Evolutionary conservation across 1,140 invertebrate genomes (phyloP).

Genomic region (Antheraea pernyi): DNA sequence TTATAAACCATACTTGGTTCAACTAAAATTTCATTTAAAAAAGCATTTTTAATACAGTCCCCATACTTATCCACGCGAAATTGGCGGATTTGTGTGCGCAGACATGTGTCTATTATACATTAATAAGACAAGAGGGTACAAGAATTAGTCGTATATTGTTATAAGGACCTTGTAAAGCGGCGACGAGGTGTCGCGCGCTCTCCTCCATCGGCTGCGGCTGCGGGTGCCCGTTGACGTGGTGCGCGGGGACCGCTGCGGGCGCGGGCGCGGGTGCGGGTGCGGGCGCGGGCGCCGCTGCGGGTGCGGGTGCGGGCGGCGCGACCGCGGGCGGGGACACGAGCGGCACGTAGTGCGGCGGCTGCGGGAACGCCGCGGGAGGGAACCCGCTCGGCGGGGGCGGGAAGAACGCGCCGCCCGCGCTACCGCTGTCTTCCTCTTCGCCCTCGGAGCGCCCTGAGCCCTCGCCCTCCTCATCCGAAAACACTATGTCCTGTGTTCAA

Average conservation of each 20-base stretch:
- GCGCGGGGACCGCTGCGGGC: conserved; percentile 33
- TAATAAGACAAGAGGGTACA: too few species aligned
- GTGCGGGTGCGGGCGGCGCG: conserved; percentile 34
- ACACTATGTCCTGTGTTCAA: conserved; percentile 83
- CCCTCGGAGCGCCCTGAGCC: conserved; percentile 79
- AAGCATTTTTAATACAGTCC: too few species aligned
- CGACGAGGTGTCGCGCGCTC: conserved; percentile 44
- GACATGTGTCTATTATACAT: too few species aligned
- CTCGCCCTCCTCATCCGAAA: conserved; percentile 87
- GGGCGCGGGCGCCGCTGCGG: conserved; percentile 27
- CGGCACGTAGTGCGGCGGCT: conserved; percentile 48
- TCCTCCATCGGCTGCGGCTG: conserved; percentile 60
- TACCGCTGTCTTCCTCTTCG: conserved; percentile 81
- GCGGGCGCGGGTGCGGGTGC: conserved; percentile 14
- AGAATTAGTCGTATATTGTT: neutral
- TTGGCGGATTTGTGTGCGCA: too few species aligned
- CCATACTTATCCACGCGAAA: too few species aligned
- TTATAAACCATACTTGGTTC: too few species aligned
- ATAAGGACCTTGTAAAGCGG: conserved; percentile 47
- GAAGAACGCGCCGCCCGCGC: conserved; percentile 31
- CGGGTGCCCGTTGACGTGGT: conserved; percentile 40
- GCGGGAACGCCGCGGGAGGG: conserved; percentile 51
- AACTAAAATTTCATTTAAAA: too few species aligned
- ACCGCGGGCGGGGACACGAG: conserved; percentile 35
- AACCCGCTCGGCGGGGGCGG: conserved; percentile 34